Base-by-base conservation (phyloP, 2,888 invertebrate genomes). In the Acleris emargana region DNA sequence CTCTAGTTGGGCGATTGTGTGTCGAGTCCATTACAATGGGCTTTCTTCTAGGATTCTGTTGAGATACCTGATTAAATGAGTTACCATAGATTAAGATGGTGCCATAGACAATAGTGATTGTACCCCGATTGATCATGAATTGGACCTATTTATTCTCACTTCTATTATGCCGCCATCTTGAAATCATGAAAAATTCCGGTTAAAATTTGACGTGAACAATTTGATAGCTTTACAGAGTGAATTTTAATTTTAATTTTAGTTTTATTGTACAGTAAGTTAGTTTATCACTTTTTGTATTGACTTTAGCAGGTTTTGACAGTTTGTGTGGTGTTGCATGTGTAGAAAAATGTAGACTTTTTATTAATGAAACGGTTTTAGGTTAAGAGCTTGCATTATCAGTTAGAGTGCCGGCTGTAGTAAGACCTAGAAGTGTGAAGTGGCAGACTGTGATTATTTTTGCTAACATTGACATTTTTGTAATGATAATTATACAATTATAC, bases 381-480 rank as follows among this genome's bases (percentile, higher is more conserved):
- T 61, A 66, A 61, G 58, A 51, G 64, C 28, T 54, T 54, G 62
- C 67, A 47, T 67, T 68, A 42, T 28, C 20, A 25, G 57, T 43
- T 45, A 54, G 42, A 16, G 50, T 70, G 64, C 62, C 58, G 43
- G 60, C 60, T 64, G 38, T 64, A 71, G 73, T 68, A 71, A 70
- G 70, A 64, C 68, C 67, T 71, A 66, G 64, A 60, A 32, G 59
- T 69, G 69, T 76, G 74, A 88, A 88, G 91, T 90, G 90, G 89
- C 87, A 83, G 88, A 89, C 91, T 91, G 91, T 91, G 92, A 91
- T 92, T 92, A 88, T 91, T 89, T 89, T 91, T 91, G 91, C 91
- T 91, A 91, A 91, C 91, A 89, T 91, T 90, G 90, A 91, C 90
- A 88, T 91, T 88, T 90, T 91, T 92, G 86, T 91, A 90, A 91